These are phyloP conservation scores for Triplophysa bombifrons DNA, from an alignment of 2,797 vertebrate genomes.

Conservation along the genomic window DNA sequence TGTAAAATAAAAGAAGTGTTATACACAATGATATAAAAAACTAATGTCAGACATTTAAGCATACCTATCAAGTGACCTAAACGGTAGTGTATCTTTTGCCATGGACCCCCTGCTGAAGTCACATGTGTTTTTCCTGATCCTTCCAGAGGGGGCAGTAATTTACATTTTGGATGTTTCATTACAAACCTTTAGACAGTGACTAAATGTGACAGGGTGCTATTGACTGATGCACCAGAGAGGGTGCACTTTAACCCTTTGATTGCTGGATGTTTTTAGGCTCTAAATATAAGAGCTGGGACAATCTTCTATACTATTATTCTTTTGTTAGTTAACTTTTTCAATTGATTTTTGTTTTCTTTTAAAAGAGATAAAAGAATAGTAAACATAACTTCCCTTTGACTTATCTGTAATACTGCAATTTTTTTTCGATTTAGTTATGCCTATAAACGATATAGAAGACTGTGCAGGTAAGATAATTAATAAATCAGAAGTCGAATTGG, in stretches of 20 bases:
- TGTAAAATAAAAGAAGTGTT: no score
- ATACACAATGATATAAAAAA: no score
- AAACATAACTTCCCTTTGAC: no score
- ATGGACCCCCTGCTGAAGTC: not conserved
- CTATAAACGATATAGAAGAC: no score
- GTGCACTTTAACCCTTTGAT: slow-evolving; percentile 69
- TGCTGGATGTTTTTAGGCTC: slow-evolving; percentile 45
- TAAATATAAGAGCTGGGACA: not conserved
- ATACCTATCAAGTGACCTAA: not conserved
- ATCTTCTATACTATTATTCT: not conserved
- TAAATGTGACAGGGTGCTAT: slow-evolving; percentile 49
- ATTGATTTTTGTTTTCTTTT: not conserved
- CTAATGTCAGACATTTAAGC: no score
- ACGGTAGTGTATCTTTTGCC: not conserved
- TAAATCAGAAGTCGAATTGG: no score
- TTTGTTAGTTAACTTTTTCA: slow-evolving; percentile 25
- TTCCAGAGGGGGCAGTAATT: slow-evolving; percentile 67
- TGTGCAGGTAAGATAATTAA: no score
- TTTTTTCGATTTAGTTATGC: no score
- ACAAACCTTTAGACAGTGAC: not conserved
- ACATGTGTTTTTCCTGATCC: slow-evolving; percentile 24
- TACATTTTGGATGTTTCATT: slow-evolving; percentile 38
- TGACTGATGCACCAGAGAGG: slow-evolving; percentile 2
- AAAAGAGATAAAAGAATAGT: not conserved
- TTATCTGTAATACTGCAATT: not conserved